Evolutionary conservation across 2,888 invertebrate species (phyloP).

Genomic region (Anodontia alba): DNA sequence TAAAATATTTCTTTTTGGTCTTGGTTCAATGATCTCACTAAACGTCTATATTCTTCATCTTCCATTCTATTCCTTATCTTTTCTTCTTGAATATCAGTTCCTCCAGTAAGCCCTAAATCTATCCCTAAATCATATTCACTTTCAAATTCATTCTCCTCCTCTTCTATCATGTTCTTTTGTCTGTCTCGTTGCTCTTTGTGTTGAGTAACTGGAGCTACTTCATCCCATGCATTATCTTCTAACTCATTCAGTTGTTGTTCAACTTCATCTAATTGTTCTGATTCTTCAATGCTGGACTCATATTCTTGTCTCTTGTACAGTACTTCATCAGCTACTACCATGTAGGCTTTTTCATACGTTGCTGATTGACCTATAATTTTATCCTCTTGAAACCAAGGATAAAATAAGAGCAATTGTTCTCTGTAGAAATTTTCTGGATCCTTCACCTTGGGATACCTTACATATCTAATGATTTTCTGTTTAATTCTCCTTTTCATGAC

Average conservation of each 20-base stretch:
- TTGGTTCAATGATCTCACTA: too few relatives aligned
- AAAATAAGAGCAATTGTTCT: too few relatives aligned
- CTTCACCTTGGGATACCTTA: too few relatives aligned
- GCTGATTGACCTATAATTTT: too few relatives aligned
- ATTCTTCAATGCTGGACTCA: background rate
- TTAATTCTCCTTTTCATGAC: background rate
- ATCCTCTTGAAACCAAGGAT: too few relatives aligned
- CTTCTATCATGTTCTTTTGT: background rate
- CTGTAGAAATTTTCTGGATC: too few relatives aligned
- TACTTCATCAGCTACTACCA: background rate
- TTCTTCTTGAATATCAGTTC: slow-evolving; percentile 1
- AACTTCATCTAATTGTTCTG: too few relatives aligned
- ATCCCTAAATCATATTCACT: background rate
- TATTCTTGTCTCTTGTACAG: background rate
- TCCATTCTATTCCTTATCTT: too few relatives aligned
- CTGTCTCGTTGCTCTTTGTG: background rate
- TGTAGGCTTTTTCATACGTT: background rate
- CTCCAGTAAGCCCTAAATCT: background rate
- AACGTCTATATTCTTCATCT: too few relatives aligned
- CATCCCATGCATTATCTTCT: too few relatives aligned
- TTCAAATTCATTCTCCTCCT: background rate
- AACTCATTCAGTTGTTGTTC: background rate
- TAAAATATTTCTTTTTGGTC: background rate
- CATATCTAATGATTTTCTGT: background rate
- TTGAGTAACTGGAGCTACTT: too few relatives aligned